Evolutionary conservation across 1,140 invertebrate species (phyloP).

Genomic region (Chelonus insularis): DNA sequence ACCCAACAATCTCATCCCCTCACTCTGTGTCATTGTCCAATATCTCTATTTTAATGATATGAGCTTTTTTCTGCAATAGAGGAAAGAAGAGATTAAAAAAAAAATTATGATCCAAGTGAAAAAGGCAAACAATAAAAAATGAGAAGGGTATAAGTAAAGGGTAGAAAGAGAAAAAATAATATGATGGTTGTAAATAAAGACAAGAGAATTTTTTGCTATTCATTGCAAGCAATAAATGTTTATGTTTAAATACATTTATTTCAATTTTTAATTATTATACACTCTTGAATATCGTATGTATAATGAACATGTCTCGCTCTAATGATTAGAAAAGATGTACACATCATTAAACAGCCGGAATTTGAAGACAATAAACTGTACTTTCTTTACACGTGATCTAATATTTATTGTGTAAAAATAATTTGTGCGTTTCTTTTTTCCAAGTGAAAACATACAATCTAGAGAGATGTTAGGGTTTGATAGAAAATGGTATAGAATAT

Average conservation of each 20-base stretch:
- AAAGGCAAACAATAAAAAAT: slow-evolving; percentile 2
- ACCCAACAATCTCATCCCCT: too few relatives aligned
- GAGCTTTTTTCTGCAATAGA: slow-evolving; percentile 30
- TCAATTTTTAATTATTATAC: slow-evolving; percentile 2
- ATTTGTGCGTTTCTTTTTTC: too few relatives aligned
- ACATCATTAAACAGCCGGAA: too few relatives aligned
- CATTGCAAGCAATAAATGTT: slow-evolving; percentile 21
- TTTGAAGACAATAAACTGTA: too few relatives aligned
- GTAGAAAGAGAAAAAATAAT: neutral
- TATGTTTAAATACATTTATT: slow-evolving; percentile 3
- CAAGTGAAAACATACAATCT: too few relatives aligned
- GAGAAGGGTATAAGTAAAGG: neutral
- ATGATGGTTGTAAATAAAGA: slow-evolving; percentile 6
- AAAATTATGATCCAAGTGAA: neutral
- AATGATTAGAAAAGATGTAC: too few relatives aligned
- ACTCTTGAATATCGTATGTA: too few relatives aligned
- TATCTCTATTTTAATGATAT: slow-evolving; percentile 61
- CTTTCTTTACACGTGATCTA: too few relatives aligned
- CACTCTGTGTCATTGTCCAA: slow-evolving; percentile 47
- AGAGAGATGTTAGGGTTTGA: too few relatives aligned
- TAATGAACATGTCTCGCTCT: too few relatives aligned
- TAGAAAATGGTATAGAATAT: too few relatives aligned
- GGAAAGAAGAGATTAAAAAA: slow-evolving; percentile 2
- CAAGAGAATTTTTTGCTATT: slow-evolving; percentile 20
- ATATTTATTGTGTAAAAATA: too few relatives aligned